These are phyloP conservation scores for Volucella inanis DNA, from an alignment of 2,888 invertebrate species.

Conservation along the genomic window DNA sequence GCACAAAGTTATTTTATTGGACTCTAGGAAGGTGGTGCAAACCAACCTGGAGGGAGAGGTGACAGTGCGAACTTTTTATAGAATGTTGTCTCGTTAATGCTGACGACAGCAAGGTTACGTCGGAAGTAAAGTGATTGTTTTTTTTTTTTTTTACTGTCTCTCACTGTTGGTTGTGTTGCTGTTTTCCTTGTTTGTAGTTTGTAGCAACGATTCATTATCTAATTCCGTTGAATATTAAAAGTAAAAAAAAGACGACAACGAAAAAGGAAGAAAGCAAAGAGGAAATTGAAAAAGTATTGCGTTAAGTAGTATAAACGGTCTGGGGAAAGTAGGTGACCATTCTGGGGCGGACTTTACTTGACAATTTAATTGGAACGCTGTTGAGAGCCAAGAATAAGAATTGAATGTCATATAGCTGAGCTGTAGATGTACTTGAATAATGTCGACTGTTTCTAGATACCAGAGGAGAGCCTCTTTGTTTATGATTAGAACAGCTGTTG, in stretches of 20 bases:
- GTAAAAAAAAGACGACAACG: not conserved
- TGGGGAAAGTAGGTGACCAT: too few species aligned
- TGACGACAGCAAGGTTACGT: slow-evolving; percentile 59
- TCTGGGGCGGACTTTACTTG: too few species aligned
- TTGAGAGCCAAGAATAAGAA: too few species aligned
- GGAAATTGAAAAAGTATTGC: not conserved
- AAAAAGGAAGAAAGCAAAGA: not conserved
- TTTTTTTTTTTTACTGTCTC: not conserved
- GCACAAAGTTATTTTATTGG: not conserved
- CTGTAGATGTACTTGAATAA: too few species aligned
- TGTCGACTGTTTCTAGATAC: too few species aligned
- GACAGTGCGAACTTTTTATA: slow-evolving; percentile 26
- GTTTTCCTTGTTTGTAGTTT: slow-evolving; percentile 34
- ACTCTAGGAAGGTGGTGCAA: not conserved
- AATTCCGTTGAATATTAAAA: slow-evolving; percentile 18
- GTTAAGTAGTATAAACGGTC: not conserved
- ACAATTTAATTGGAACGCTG: too few species aligned
- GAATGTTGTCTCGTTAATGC: slow-evolving; percentile 55
- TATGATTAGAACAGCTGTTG: too few species aligned
- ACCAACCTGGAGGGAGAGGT: not conserved
- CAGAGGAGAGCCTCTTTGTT: too few species aligned
- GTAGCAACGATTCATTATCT: slow-evolving; percentile 45
- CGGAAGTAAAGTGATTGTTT: slow-evolving; percentile 48
- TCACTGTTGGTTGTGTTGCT: too few species aligned
- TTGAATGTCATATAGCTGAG: too few species aligned